Evolutionary conservation across 2,113 vertebrate species (phyloP), one percentile per base, ranked within the genome.

Genomic region (Pituophis catenifer): DNA sequence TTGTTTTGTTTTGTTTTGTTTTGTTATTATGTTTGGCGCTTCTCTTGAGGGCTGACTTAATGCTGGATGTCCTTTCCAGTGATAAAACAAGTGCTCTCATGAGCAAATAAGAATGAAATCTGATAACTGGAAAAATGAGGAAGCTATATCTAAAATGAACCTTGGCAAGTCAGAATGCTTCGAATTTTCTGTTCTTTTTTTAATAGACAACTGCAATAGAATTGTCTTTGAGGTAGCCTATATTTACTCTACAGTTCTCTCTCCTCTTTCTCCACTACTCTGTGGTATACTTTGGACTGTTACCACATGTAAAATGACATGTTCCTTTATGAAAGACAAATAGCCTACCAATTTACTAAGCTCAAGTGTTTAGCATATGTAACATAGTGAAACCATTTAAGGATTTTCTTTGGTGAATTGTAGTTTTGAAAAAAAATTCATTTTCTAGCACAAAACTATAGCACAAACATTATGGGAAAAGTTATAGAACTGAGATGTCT

Each of bases 31-130:
- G 93, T 96, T 96, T 97, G 94, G 95, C 94, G 97, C 97, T 97
- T 95, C 95, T 96, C 95, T 95, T 90, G 93, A 96, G 95, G 96
- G 90, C 94, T 95, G 96, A 96, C 96, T 97, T 97, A 96, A 96
- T 89, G 93, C 95, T 94, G 94, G 96, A 95, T 96, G 94, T 97
- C 95, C 94, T 97, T 98, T 96, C 91, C 93, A 88, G 0, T 96
- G 95, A 96, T 90, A 96, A 95, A 95, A 96, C 94, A 93, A 97
- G 94, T 95, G 94, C 93, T 97, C 95, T 93, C 94, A 94, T 94
- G 96, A 97, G 97, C 96, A 96, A 96, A 95, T 59, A 91, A 93
- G 97, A 97, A 97, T 97, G 95, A 97, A 97, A 97, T 96, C 94
- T 96, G 95, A 95, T 96, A 97, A 92, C 91, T 94, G 88, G 94